These are phyloP conservation scores for Drosophila silvestris DNA, from an alignment of 2,888 invertebrate species.

Conservation along the genomic window DNA sequence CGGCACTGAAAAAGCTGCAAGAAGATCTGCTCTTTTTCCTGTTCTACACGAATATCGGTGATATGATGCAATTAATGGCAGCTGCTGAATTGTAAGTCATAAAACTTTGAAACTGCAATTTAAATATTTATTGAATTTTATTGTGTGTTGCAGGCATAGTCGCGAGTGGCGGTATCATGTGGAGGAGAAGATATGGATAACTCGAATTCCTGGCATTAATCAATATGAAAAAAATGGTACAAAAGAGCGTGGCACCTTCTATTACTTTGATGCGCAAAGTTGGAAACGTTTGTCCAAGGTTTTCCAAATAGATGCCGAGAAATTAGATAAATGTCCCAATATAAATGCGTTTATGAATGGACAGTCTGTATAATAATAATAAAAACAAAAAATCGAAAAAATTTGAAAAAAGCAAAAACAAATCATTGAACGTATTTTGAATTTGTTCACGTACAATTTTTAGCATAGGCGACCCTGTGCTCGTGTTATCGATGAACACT, in stretches of 20 bases:
- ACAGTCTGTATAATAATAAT: slow-evolving; percentile 86
- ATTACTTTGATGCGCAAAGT: slow-evolving; percentile 99
- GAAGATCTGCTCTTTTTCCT: slow-evolving; percentile 99
- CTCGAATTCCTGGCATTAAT: slow-evolving; percentile 97
- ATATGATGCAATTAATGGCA: slow-evolving; percentile 98
- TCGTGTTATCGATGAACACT: neutral
- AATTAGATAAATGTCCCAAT: slow-evolving; percentile 92
- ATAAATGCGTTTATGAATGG: slow-evolving; percentile 86
- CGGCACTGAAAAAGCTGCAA: slow-evolving; percentile 98
- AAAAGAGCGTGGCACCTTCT: slow-evolving; percentile 99
- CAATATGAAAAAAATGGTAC: slow-evolving; percentile 97
- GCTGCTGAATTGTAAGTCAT: slow-evolving; percentile 96
- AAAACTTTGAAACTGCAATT: neutral
- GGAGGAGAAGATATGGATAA: slow-evolving; percentile 99
- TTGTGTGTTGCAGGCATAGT: slow-evolving; percentile 90
- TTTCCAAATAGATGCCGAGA: slow-evolving; percentile 99
- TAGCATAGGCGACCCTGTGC: neutral
- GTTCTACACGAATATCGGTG: slow-evolving; percentile 99
- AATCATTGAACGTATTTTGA: neutral
- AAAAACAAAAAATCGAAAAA: slow-evolving; percentile 78
- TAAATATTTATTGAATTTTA: neutral
- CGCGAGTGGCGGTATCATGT: slow-evolving; percentile 99
- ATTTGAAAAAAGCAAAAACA: slow-evolving; percentile 75
- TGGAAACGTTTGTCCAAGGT: slow-evolving; percentile 99
- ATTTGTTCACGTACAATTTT: neutral